phyloP scores from a whole-genome alignment of 2,888 invertebrate genomes.

The Himalopsyche anomala region DNA sequence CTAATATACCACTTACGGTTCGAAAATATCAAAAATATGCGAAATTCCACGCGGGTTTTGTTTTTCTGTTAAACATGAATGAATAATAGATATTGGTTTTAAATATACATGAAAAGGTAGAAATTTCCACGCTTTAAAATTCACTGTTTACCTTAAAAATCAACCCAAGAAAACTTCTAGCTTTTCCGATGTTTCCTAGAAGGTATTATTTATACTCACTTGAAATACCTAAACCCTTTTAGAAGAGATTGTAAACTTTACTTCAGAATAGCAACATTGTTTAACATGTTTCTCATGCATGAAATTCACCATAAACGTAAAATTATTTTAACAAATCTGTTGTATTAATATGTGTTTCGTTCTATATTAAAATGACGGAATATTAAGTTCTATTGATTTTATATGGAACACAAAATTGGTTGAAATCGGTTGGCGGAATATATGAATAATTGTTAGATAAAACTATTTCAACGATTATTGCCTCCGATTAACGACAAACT shows the following conservation, averaged over 20 bases:
- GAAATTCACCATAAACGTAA: no score
- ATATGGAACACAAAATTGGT: no score
- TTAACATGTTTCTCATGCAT: not conserved
- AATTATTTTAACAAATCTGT: no score
- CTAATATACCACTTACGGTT: not conserved
- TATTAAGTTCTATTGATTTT: no score
- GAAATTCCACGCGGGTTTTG: not conserved
- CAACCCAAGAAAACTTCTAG: not conserved
- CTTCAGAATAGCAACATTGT: not conserved
- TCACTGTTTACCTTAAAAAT: constrained; percentile 23
- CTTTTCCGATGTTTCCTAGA: not conserved
- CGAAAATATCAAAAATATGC: not conserved
- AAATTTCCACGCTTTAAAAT: constrained; percentile 19
- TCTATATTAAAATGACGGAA: no score
- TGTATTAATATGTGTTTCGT: no score
- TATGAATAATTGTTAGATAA: no score
- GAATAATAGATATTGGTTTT: constrained; percentile 6
- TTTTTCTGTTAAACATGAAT: not conserved
- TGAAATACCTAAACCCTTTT: constrained; percentile 26
- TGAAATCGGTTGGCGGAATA: no score
- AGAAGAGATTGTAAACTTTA: constrained; percentile 14
- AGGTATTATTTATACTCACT: not conserved
- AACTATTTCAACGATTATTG: no score
- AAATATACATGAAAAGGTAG: not conserved
- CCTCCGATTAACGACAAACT: no score